phyloP scores from a whole-genome alignment of 2,797 vertebrate species.

The Pteropus rufus region DNA sequence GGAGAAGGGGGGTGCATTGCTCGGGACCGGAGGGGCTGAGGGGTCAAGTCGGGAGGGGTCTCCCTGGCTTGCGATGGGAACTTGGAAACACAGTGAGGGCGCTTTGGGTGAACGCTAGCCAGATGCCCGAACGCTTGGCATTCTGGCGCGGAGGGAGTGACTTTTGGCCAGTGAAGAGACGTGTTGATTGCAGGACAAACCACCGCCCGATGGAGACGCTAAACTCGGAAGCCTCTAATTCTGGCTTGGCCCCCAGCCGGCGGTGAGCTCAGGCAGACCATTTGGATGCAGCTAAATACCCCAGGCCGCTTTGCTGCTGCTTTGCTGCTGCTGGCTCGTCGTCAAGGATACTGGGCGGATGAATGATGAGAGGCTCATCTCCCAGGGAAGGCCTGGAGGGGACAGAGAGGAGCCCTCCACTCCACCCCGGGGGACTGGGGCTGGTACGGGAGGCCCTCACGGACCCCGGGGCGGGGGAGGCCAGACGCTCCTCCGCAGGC shows the following conservation, averaged over 20 bases:
- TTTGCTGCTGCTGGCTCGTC: too few species aligned
- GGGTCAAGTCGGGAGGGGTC: rapidly evolving
- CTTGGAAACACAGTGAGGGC: rapidly evolving
- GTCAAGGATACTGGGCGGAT: not conserved
- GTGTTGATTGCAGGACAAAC: not conserved
- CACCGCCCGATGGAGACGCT: not conserved
- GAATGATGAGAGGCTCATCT: not conserved
- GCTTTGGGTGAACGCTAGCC: not conserved
- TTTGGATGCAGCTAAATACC: not conserved
- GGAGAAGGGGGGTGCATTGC: rapidly evolving
- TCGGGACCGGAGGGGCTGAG: too few species aligned
- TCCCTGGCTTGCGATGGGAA: rapidly evolving
- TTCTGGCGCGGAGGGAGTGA: not conserved
- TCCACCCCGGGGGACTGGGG: rapidly evolving
- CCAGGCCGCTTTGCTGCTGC: not conserved
- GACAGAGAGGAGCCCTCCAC: not conserved
- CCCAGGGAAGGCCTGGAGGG: not conserved
- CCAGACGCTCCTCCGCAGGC: rapidly evolving
- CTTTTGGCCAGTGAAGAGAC: not conserved
- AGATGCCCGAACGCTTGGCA: not conserved
- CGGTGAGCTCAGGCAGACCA: not conserved
- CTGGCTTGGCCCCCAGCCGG: not conserved
- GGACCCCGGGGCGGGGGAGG: not conserved
- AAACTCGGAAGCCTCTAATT: not conserved
- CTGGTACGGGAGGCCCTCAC: too few species aligned